Evolutionary conservation across 2,888 invertebrate genomes (phyloP).

Genomic region (Eucera pruinosa): DNA sequence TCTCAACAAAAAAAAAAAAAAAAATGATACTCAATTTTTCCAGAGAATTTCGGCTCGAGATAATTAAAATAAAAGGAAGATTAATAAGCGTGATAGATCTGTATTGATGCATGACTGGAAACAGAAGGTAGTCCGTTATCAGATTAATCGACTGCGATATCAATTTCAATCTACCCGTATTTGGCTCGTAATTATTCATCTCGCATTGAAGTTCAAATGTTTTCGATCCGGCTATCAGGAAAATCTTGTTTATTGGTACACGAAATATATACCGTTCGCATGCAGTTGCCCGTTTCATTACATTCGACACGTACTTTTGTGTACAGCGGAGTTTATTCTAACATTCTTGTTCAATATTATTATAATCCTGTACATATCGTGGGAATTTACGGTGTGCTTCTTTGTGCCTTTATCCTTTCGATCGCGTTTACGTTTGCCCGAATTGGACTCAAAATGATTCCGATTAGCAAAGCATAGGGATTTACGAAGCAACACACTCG

Average conservation of each 20-base stretch:
- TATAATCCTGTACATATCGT: constrained; percentile 8
- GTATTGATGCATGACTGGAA: constrained; percentile 7
- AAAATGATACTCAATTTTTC: too few relatives aligned
- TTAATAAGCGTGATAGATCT: constrained; percentile 4
- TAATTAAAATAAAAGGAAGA: background rate
- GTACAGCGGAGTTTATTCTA: background rate
- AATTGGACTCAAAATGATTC: background rate
- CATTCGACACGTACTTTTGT: background rate
- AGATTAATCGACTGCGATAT: background rate
- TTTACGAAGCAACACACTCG: constrained; percentile 23
- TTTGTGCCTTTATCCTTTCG: background rate
- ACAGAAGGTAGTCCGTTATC: constrained; percentile 5
- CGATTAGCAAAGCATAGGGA: constrained; percentile 27
- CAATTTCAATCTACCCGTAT: constrained; percentile 13
- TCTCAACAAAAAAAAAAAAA: background rate
- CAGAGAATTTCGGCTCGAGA: too few relatives aligned
- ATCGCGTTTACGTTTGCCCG: background rate
- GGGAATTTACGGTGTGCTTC: background rate
- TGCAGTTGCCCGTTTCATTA: too few relatives aligned
- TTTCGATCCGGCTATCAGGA: background rate
- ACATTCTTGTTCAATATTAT: background rate
- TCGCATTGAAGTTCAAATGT: background rate
- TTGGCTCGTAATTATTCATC: constrained; percentile 21
- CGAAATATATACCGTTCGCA: background rate
- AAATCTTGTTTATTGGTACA: background rate